Evolutionary conservation across 2,113 vertebrate genomes (phyloP).

Genomic region (Phaetusa simplex): DNA sequence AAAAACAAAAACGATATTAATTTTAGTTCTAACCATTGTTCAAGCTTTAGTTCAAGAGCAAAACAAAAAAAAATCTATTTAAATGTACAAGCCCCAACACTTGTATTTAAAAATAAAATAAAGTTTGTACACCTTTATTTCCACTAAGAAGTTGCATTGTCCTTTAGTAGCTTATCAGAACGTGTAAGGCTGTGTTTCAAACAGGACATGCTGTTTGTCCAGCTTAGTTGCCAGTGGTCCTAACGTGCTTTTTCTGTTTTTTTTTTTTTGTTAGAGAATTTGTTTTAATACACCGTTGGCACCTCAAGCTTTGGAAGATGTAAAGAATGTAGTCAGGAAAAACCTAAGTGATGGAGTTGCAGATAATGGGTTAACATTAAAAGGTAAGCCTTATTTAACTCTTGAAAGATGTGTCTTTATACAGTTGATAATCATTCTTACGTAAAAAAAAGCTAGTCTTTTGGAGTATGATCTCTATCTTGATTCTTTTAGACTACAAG

Average conservation of each 20-base stretch:
- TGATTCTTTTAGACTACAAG: neutral
- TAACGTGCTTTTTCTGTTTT: neutral
- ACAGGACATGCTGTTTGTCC: neutral
- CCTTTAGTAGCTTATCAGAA: neutral
- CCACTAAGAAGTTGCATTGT: neutral
- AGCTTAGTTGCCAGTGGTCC: neutral
- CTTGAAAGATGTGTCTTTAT: neutral
- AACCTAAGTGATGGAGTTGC: constrained; percentile 93
- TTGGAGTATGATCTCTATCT: neutral
- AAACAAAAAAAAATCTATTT: neutral
- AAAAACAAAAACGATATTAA: neutral
- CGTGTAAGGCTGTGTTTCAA: neutral
- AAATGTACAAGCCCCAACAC: neutral
- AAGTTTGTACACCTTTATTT: neutral
- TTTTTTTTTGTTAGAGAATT: constrained; percentile 86
- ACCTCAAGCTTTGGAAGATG: constrained; percentile 96
- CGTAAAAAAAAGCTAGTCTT: neutral
- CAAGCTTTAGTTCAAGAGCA: neutral
- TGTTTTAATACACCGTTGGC: constrained; percentile 98
- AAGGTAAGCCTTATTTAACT: constrained; percentile 77
- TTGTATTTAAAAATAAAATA: neutral
- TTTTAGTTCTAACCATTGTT: neutral
- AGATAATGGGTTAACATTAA: constrained; percentile 92
- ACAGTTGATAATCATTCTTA: neutral
- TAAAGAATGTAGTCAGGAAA: constrained; percentile 97